Evolutionary conservation across 2,113 vertebrate species (phyloP).

Genomic region (Herpailurus yagouaroundi): DNA sequence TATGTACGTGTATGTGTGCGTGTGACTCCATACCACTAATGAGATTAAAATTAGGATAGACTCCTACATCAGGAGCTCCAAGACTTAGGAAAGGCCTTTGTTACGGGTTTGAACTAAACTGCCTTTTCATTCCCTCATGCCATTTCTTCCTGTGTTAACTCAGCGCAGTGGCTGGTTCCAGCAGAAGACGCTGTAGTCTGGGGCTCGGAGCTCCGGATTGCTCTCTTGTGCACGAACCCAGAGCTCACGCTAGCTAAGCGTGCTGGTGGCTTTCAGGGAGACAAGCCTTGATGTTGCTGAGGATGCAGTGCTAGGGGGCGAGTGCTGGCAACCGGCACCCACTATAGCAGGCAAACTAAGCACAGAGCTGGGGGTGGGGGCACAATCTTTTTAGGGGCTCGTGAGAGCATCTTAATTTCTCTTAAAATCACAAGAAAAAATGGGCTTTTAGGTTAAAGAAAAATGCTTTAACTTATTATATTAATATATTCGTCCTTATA

Average conservation of each 20-base stretch:
- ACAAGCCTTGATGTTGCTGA: neutral
- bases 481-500: neutral
- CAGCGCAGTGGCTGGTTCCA: neutral
- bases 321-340: accelerated
- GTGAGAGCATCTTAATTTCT: neutral
- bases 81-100: conserved; percentile 44
- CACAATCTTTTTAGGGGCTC: neutral
- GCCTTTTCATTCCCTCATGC: conserved; percentile 47
- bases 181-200: neutral
- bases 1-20: neutral
- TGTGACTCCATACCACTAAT: conserved; percentile 25
- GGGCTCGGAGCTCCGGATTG: neutral
- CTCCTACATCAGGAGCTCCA: conserved; percentile 52
- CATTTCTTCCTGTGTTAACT: neutral
- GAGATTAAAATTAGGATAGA: conserved; percentile 65
- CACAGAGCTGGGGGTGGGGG: neutral
- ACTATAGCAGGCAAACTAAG: neutral
- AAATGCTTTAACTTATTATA: neutral
- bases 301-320: neutral
- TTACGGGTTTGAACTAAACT: neutral
- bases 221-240: neutral
- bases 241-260: neutral
- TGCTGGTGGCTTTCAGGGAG: neutral
- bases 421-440: neutral
- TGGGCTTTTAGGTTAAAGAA: neutral